Conservation (phyloP, 2,113 vertebrate genomes). For the Ageneiosus marmoratus region DNA sequence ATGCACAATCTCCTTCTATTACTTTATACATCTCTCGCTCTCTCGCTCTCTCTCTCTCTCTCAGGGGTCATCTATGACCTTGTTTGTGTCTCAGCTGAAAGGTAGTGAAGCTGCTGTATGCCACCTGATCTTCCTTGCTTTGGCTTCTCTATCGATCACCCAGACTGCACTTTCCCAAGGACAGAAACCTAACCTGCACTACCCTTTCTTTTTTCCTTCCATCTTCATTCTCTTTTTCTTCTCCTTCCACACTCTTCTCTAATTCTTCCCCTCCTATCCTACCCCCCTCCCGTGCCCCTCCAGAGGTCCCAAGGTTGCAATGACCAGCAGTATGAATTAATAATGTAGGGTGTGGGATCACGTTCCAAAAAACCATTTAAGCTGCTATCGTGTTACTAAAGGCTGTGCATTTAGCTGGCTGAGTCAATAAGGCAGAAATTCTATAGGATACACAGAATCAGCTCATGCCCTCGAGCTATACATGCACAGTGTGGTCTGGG, state of each 20-base stretch:
- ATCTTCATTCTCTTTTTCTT: slow-evolving; percentile 4
- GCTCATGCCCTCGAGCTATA: slow-evolving; percentile 58
- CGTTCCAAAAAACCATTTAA: slow-evolving; percentile 78
- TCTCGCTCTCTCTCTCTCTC: too few species aligned
- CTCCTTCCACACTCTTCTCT: neutral
- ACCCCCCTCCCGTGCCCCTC: slow-evolving; percentile 45
- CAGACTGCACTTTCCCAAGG: slow-evolving; percentile 57
- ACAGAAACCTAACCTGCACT: slow-evolving; percentile 47
- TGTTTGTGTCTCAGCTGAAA: slow-evolving; percentile 68
- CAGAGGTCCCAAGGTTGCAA: slow-evolving; percentile 75
- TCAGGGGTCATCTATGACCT: slow-evolving; percentile 70
- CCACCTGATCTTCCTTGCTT: slow-evolving; percentile 72
- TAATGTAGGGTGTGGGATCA: slow-evolving; percentile 74
- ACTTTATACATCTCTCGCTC: slow-evolving; percentile 21
- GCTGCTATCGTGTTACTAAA: slow-evolving; percentile 74
- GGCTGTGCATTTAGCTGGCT: slow-evolving; percentile 50
- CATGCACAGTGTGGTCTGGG: slow-evolving; percentile 55
- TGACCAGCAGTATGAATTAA: slow-evolving; percentile 81
- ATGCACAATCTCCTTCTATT: slow-evolving; percentile 5
- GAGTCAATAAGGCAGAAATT: slow-evolving; percentile 56
- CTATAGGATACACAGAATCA: slow-evolving; percentile 59
- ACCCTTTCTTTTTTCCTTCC: slow-evolving; percentile 25
- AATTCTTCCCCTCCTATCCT: slow-evolving; percentile 1
- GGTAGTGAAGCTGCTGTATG: slow-evolving; percentile 61
- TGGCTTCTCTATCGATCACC: slow-evolving; percentile 73